Evolutionary conservation across 1,140 invertebrate species (phyloP).

Genomic region (Andricus grossulariae): DNA sequence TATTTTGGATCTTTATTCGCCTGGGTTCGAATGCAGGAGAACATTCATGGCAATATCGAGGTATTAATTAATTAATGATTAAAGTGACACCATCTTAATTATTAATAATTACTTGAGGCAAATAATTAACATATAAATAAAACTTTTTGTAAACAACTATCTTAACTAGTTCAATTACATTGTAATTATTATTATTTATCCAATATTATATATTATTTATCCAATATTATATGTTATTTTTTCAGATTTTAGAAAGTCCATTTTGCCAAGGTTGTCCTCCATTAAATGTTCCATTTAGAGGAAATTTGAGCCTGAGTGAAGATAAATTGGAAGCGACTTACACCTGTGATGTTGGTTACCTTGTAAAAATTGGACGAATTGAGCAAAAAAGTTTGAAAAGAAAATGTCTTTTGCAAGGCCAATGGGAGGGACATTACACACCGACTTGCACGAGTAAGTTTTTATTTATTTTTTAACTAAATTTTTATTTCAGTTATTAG

Average conservation of each 20-base stretch:
- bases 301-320: conserved; percentile 65
- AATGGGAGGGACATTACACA: conserved; percentile 74
- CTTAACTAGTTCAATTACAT: too few relatives aligned
- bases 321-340: conserved; percentile 64
- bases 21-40: conserved; percentile 79
- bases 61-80: conserved; percentile 56
- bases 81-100: conserved; percentile 26
- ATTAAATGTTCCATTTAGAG: conserved; percentile 71
- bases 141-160: too few relatives aligned
- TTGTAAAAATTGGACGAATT: conserved; percentile 67
- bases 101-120: too few relatives aligned
- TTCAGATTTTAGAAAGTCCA: conserved; percentile 68
- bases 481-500: not conserved
- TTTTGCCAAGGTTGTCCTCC: conserved; percentile 77
- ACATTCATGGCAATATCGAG: conserved; percentile 77
- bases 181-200: conserved; percentile 8
- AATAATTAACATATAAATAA: too few relatives aligned
- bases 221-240: conserved; percentile 18
- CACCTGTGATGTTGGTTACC: conserved; percentile 65
- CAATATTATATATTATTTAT: conserved; percentile 19
- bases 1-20: conserved; percentile 76
- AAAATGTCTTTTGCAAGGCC: conserved; percentile 74
- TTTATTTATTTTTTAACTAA: conserved; percentile 19
- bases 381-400: conserved; percentile 56
- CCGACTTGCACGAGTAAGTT: conserved; percentile 77